phyloP scores from a whole-genome alignment of 1,140 invertebrate species.

The Procambarus clarkii region DNA sequence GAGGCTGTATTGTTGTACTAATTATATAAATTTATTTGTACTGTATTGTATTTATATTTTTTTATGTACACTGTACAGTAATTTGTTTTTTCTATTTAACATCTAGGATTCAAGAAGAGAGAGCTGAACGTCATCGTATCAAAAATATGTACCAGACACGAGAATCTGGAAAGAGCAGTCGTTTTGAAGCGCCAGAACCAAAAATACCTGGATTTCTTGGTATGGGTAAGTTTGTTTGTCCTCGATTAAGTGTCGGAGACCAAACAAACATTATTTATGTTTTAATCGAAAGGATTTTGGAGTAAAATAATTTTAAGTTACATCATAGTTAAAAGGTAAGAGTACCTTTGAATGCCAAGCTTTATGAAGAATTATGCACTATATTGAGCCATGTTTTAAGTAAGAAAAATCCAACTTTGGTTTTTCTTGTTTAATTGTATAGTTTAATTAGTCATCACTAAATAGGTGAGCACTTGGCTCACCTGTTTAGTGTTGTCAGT shows the following conservation, averaged over 20 bases:
- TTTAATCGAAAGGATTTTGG: not conserved
- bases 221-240: slow-evolving; percentile 62
- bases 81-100: slow-evolving; percentile 69
- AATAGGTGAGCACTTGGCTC: no score
- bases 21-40: no score
- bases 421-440: no score
- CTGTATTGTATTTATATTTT: no score
- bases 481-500: no score
- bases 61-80: no score
- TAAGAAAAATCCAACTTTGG: no score
- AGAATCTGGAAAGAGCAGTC: slow-evolving; percentile 74
- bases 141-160: slow-evolving; percentile 78
- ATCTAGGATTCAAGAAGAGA: slow-evolving; percentile 94
- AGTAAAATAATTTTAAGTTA: not conserved
- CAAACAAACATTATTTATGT: slow-evolving; percentile 40
- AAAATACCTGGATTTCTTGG: slow-evolving; percentile 71
- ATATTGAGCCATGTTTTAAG: no score
- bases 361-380: not conserved
- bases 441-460: no score
- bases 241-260: slow-evolving; percentile 38
- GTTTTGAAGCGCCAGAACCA: slow-evolving; percentile 72
- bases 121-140: slow-evolving; percentile 92
- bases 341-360: not conserved
- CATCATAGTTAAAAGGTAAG: not conserved
- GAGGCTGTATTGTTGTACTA: no score